Evolutionary conservation across 2,113 vertebrate genomes (phyloP), one percentile per base, ranked within the genome.

Genomic region (Elephantulus edwardii): DNA sequence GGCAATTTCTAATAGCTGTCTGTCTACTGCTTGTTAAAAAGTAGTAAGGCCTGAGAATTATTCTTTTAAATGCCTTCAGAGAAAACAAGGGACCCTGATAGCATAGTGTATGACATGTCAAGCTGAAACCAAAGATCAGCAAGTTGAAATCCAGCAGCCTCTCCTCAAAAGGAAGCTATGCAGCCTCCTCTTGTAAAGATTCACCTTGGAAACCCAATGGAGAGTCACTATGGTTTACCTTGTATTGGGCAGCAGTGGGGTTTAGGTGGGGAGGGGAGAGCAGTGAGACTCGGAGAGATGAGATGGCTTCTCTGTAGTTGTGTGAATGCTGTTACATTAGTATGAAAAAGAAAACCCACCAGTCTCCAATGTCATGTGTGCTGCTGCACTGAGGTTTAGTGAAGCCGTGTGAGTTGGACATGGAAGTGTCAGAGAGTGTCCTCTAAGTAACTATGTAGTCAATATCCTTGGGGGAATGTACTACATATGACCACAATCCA

Each of bases 11-110:
- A 10, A 83, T 76, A 82, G 58, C 30, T 6, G 6, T 30, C 9
- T 33, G 14, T 52, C 6, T 85, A 19, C 54, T 80, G 42, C 46
- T 60, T 78, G 83, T 85, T 62, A 74, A 62, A 87, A 94, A 48
- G 22, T 75, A 44, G 26, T 30, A 87, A 44, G 77, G 44, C 38
- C 81, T 26, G 74, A 60, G 42, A 60, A 82, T 77, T 38, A 60
- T 33, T 83, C 52, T 79, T 50, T 75, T 71, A 60, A 76, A 83
- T 40, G 38, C 74, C 30, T 48, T 89, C 26, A 74, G 77, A 48
- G 38, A 50, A 79, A 81, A 68, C n/a, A n/a, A n/a, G n/a, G n/a
- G n/a, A n/a, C n/a, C n/a, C n/a, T n/a, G n/a, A n/a, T n/a, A n/a
- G n/a, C n/a, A n/a, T n/a, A n/a, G n/a, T n/a, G n/a, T n/a, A n/a